Evolutionary conservation across 2,797 vertebrate species (phyloP).

Genomic region (Argyrosomus regius): DNA sequence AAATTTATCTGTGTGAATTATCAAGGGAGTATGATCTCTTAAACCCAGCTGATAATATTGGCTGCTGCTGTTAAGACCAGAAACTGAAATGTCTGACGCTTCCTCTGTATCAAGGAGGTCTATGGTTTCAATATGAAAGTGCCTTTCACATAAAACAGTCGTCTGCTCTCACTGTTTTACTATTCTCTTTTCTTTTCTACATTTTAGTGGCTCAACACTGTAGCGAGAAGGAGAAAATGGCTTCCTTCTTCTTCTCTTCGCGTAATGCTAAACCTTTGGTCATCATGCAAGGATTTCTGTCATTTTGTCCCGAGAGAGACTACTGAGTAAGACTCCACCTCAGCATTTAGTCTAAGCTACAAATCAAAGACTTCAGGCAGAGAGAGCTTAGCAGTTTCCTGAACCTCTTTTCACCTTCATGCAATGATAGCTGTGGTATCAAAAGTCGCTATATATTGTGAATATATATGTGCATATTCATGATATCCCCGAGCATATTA

Average conservation of each 20-base stretch:
- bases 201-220: background rate
- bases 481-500: background rate
- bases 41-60: slow-evolving; percentile 2
- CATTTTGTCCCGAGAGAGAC: slow-evolving; percentile 31
- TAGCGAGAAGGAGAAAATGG: slow-evolving; percentile 5
- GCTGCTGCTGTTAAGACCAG: background rate
- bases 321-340: slow-evolving; percentile 1
- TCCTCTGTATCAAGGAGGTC: background rate
- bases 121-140: slow-evolving; percentile 4
- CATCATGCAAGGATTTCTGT: slow-evolving; percentile 33
- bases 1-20: background rate
- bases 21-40: slow-evolving; percentile 2
- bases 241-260: background rate
- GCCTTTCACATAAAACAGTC: background rate
- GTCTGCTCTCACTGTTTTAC: background rate
- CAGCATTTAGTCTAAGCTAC: slow-evolving; percentile 15
- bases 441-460: slow-evolving; percentile 10
- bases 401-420: background rate
- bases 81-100: background rate
- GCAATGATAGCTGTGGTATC: background rate
- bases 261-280: slow-evolving; percentile 27
- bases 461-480: background rate
- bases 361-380: slow-evolving; percentile 37
- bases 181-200: background rate
- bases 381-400: slow-evolving; percentile 3